Evolutionary conservation across 2,113 vertebrate genomes (phyloP), one percentile per base, ranked within the genome.

Genomic region (Dendropsophus ebraccatus): DNA sequence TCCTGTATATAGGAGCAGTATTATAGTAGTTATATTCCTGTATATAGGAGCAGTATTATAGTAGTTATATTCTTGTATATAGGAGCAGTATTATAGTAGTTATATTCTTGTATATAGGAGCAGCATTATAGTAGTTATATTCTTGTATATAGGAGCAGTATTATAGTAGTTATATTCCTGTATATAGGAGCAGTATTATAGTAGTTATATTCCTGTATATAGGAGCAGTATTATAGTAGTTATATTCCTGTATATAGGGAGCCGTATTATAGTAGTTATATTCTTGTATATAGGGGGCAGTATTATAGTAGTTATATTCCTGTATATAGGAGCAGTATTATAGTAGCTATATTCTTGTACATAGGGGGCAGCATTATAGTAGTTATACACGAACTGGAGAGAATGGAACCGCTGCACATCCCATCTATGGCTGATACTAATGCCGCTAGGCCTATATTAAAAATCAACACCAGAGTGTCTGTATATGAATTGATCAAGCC

Each of bases 101-200:
- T 65, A 65, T 65, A 65, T 65, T 30, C 60, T 30, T 65, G 60
- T 65, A 65, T 17, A 65, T 65, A 65, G 21, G 60, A 30, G 56
- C 56, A 25, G 56, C 25, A 60, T 60, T 60, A 60, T 60, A 60
- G 56, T 60, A 60, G 56, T 60, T 60, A 60, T 60, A 60, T 60
- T 60, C 56, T 60, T 60, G 56, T 60, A 60, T 12, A 60, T 60
- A 60, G 56, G 60, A 14, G 60, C 25, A 65, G 60, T 30, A 65
- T 65, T 65, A 65, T 65, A 65, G 60, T 30, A 65, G 60, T 65
- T 65, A 65, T 65, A 65, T 65, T 65, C 60, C 25, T 65, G 60
- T 65, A 65, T 41, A 41, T 41, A 41, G 41, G 41, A 41, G 41
- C 41, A 41, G 41, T 41, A 41, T 41, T 41, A 41, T 41, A 41